Evolutionary conservation across 2,113 vertebrate species (phyloP).

Genomic region (Boulengeromyrus knoepffleri): DNA sequence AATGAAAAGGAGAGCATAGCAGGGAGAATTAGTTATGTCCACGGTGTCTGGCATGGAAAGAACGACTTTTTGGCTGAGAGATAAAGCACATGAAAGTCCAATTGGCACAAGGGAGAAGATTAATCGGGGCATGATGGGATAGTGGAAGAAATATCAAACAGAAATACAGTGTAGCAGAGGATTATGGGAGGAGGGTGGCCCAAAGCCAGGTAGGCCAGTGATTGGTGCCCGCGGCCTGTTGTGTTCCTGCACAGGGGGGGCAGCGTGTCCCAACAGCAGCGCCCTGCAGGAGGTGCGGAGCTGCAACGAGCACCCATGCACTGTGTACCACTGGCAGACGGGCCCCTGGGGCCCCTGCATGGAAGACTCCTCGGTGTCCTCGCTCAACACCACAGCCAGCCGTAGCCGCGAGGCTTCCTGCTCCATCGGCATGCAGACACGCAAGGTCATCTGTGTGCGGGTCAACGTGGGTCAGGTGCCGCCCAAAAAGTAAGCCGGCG

Average conservation of each 20-base stretch:
- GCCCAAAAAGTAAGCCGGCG: conserved; percentile 84
- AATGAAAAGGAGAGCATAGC: background rate
- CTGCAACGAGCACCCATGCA: conserved; percentile 94
- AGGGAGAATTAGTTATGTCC: background rate
- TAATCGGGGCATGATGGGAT: background rate
- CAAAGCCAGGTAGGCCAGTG: background rate
- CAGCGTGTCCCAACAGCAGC: conserved; percentile 81
- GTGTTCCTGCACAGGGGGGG: conserved; percentile 62
- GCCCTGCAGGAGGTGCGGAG: conserved; percentile 80
- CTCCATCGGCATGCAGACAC: conserved; percentile 91
- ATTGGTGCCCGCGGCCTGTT: background rate
- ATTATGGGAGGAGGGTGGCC: background rate
- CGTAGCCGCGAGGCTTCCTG: conserved; percentile 73
- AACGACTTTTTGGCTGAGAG: background rate
- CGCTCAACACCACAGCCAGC: conserved; percentile 70
- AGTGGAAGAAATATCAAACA: background rate
- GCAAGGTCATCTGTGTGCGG: conserved; percentile 93
- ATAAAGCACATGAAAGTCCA: background rate
- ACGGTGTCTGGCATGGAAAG: background rate
- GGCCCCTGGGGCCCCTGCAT: conserved; percentile 89
- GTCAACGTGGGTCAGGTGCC: conserved; percentile 98
- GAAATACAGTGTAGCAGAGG: background rate
- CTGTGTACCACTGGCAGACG: conserved; percentile 95
- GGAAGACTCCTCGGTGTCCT: conserved; percentile 80
- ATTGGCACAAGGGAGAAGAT: background rate